phyloP scores from a whole-genome alignment of 2,797 vertebrate species.

The Microctenopoma stevenorrisi region DNA sequence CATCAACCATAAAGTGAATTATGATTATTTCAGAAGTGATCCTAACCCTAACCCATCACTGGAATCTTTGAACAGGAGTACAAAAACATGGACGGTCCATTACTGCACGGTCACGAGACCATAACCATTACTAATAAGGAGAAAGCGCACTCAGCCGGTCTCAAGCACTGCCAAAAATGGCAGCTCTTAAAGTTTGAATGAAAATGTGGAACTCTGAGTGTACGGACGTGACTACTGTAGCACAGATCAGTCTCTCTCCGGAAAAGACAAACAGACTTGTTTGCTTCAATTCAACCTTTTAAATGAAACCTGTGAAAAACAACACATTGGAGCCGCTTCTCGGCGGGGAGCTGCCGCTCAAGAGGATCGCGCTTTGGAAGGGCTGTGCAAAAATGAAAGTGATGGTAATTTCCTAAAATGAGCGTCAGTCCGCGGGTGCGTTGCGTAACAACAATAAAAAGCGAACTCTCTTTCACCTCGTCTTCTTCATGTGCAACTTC shows the following conservation, averaged over 20 bases:
- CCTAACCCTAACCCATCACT: too few species aligned
- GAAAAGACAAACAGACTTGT: slow-evolving; percentile 37
- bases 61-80: background rate
- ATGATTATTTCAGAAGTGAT: background rate
- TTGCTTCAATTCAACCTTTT: slow-evolving; percentile 59
- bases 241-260: slow-evolving; percentile 41
- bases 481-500: background rate
- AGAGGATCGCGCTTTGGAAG: slow-evolving; percentile 8
- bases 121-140: slow-evolving; percentile 22
- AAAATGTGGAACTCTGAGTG: slow-evolving; percentile 11
- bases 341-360: slow-evolving; percentile 9
- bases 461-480: slow-evolving; percentile 60
- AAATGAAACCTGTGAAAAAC: slow-evolving; percentile 52
- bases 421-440: background rate
- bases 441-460: slow-evolving; percentile 13
- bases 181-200: background rate
- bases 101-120: slow-evolving; percentile 17
- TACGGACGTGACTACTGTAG: slow-evolving; percentile 12
- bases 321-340: slow-evolving; percentile 35
- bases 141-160: slow-evolving; percentile 26
- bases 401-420: slow-evolving; percentile 55
- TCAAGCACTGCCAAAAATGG: slow-evolving; percentile 1
- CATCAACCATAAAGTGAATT: background rate
- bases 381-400: slow-evolving; percentile 31
- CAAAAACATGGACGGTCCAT: slow-evolving; percentile 28